phyloP scores from a whole-genome alignment of 2,113 vertebrate species.

The Urocolius indicus region DNA sequence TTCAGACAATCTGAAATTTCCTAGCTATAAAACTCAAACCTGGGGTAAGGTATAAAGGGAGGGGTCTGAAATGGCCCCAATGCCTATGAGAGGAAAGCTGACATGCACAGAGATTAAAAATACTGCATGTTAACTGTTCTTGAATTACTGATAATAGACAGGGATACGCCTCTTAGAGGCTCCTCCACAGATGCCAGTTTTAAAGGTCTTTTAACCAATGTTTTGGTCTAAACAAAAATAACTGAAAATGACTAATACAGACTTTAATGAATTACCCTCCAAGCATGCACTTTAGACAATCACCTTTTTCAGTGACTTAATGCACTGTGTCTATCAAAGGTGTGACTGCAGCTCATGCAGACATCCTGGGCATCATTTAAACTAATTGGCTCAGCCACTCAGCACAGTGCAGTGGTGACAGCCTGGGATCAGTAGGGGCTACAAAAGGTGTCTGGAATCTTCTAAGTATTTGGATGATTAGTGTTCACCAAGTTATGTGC shows the following conservation, averaged over 20 bases:
- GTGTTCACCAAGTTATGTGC: neutral
- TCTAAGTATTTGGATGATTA: neutral
- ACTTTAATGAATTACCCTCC: neutral
- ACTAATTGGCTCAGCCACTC: neutral
- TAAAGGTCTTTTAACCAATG: neutral
- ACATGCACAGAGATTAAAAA: conserved; percentile 43
- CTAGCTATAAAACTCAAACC: conserved; percentile 21
- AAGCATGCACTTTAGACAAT: neutral
- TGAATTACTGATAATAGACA: neutral
- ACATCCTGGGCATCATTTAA: neutral
- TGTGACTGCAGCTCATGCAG: conserved; percentile 24
- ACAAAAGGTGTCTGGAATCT: neutral
- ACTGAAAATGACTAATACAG: neutral
- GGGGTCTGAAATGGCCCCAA: conserved; percentile 79
- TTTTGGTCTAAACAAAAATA: neutral
- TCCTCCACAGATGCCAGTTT: neutral
- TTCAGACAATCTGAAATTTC: neutral
- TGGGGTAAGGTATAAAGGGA: conserved; percentile 69
- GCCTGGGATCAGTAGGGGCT: neutral
- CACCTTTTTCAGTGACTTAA: neutral
- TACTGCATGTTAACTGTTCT: conserved; percentile 12
- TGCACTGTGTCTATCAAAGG: neutral
- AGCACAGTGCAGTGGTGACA: neutral
- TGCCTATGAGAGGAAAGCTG: conserved; percentile 70
- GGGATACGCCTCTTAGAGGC: neutral